Evolutionary conservation across 1,140 invertebrate species (phyloP), one percentile per base, ranked within the genome.

Genomic region (Scaptomyza pallida): DNA sequence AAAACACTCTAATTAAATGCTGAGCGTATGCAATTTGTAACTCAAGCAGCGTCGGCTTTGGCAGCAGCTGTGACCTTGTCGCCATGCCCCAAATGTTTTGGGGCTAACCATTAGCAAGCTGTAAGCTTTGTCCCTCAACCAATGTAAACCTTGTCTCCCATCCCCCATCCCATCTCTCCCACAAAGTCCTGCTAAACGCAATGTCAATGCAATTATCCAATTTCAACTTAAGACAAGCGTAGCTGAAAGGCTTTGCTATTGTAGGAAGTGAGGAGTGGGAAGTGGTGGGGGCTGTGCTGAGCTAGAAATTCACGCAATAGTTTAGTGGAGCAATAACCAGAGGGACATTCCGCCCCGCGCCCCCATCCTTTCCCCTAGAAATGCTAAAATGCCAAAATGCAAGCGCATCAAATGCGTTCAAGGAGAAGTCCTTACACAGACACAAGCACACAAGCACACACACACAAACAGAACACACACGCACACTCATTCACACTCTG

Each of bases 281-380:
- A n/a, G 1, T 30, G 26, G 26, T 6, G 26, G 8, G 8, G 26
- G 6, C 26, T 30, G 26, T 21, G 40, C 59, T 17, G 5, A 16
- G 35, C 44, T 10, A 8, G 26, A 19, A 15, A 30, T 45, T 37
- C 57, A 33, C 30, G 60, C 43, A 71, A 54, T 65, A 56, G 60
- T 75, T 75, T 44, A 78, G 65, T 71, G 57, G 75, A 78, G 75
- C 79, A 83, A 74, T 60, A 75, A 51, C 41, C 72, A 43, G 17
- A 44, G 15, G 37, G 45, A 37, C 60, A 8, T 12, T 8, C 10
- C 30, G 4, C 6, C 4, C 5, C 26, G 9, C 9, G 10, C 44
- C 6, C 4, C 5, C 26, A 30, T 30, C 13, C 44, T 17, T 19
- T 5, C 35, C 13, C 21, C 17, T 6, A 17, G 40, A 60, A 19